Conservation (phyloP, 2,888 invertebrate genomes). For the Criorhina ranunculi region DNA sequence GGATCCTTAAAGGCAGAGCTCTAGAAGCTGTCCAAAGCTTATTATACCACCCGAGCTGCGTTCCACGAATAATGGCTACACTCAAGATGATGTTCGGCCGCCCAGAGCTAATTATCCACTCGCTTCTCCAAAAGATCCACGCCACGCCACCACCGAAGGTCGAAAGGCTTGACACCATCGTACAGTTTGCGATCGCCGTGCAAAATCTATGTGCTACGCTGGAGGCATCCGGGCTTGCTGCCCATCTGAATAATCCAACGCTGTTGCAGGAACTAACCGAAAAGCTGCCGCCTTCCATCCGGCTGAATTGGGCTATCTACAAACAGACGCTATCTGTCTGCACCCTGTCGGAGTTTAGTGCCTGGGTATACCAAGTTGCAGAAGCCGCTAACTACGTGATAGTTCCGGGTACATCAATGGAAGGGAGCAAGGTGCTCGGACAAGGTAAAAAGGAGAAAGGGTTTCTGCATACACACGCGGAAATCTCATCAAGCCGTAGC, state of each 20-base stretch:
- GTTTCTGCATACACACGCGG: no score
- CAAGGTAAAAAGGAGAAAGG: no score
- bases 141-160: constrained; percentile 23
- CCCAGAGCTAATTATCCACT: constrained; percentile 5
- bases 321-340: constrained; percentile 4
- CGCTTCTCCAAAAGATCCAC: constrained; percentile 12
- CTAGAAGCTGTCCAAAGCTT: constrained; percentile 9
- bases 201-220: constrained; percentile 35
- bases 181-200: constrained; percentile 22
- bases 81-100: background rate
- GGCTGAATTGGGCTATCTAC: constrained; percentile 7
- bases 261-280: constrained; percentile 18
- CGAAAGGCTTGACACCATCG: constrained; percentile 13
- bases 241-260: constrained; percentile 54
- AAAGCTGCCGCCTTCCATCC: constrained; percentile 13
- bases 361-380: constrained; percentile 1
- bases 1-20: constrained; percentile 17
- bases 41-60: background rate
- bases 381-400: constrained; percentile 4
- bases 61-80: background rate
- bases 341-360: constrained; percentile 5
- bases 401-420: background rate
- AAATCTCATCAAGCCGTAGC: no score
- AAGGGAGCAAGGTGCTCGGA: background rate
- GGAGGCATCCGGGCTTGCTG: constrained; percentile 6